Evolutionary conservation across 2,797 vertebrate species (phyloP), one percentile per base, ranked within the genome.

Genomic region (Orestias chungarensis): DNA sequence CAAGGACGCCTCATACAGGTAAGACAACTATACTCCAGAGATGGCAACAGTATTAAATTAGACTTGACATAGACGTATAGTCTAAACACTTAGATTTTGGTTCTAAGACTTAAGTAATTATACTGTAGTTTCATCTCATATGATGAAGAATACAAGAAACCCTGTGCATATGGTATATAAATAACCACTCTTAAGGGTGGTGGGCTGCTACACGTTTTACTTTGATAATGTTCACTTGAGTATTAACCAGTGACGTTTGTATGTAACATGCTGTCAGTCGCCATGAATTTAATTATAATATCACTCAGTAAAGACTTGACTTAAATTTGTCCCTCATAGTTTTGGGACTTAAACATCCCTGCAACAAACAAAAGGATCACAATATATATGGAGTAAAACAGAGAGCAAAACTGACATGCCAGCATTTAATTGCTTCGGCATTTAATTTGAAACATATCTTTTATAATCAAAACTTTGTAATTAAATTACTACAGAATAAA

Each of bases 1-100:
- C 97, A 99, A 87, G 96, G 96, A 11, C 95, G 94, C 82, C 96
- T 99, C 78, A 95, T 98, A 91, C 97, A 99, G 97, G 98, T 99
- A 85, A 93, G 93, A 68, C 31, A 43, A 12, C 27, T 3, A 29
- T 9, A 43, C 1, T 23, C 20, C 35, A 62, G 35, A 62, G 35
- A 62, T 14, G 10, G 35, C 33, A 62, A n/a, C 23, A 40, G 11
- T 23, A 20, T 27, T 20, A 25, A 25, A 52, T n/a, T 40, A 61
- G 33, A n/a, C 10, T 62, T 0, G 6, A n/a, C 35, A 11, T 23
- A 23, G 55, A 59, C 10, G 18, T n/a, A 20, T 38, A 1, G 2
- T 5, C 20, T 61, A 14, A 61, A 61, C 33, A 61, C 31, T 59
- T 23, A 10, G 31, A 35, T 14, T 59, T 18, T 15, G 29, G 52